Base-by-base conservation (phyloP, 2,797 vertebrate genomes). In the Paramormyrops hopkinsi region DNA sequence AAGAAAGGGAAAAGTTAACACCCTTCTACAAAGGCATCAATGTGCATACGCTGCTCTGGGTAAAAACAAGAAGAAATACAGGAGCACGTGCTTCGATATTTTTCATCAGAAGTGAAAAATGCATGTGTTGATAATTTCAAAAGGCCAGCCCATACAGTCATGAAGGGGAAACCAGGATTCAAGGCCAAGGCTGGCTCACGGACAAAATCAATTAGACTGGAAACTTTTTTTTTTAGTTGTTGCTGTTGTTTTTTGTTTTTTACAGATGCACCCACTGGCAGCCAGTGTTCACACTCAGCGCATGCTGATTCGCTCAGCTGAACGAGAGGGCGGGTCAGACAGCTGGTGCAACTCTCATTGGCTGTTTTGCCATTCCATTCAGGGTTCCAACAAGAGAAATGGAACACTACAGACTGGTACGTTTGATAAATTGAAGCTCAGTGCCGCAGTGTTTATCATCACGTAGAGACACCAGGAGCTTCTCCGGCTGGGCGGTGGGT, bases 401-500 rank as follows among this genome's bases (percentile, higher is more conserved):
- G 59, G 59, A 73, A 33, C 37, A 22, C 4, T 88, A 48, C 59
- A 88, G 62, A 9, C 22, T 25, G n/a, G 59, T 48, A 33, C 7
- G 59, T 41, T 88, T 65, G 62, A 88, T 51, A 48, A 62, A 88
- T 69, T 48, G 54, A 37, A 62, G 87, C 41, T 46, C 19, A 6
- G 37, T 65, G 51, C 41, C 8, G 19, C 87, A 69, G 65, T 65
- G 87, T 88, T 88, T 69, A 48, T 69, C 87, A 88, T 88, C 46
- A 48, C n/a, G 5, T 9, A 65, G 87, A 44, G 41, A 88, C 59
- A 88, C 8, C n/a, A 73, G 37, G 41, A 88, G 87, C 12, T 53
- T 29, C 62, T 29, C 44, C 1, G 48, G 56, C 62, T 88, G 88
- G 41, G 62, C 1, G 62, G 41, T 51, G 25, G 41, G 88, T 79